Percentiles rank a stretch among this genome's conserved stretches.
These are phyloP conservation scores for Dicycla oo DNA, from an alignment of 2,888 invertebrate species.

Conservation along the genomic window DNA sequence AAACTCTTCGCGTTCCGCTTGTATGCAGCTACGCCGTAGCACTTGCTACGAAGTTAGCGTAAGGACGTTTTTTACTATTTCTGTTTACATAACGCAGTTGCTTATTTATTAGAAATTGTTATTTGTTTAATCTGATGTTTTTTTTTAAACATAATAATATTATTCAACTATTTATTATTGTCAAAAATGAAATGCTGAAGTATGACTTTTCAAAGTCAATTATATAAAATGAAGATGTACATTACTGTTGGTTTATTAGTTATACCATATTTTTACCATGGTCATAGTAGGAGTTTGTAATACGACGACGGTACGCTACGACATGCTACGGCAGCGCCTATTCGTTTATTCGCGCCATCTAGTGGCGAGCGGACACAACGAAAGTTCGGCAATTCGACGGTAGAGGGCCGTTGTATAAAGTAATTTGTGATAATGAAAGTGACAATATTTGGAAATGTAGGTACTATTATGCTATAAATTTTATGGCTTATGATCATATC, in stretches of 20 bases:
- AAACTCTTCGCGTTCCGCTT: constrained; percentile 44
- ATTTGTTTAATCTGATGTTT: neutral
- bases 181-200: no score
- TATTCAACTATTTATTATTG: neutral
- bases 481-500: neutral
- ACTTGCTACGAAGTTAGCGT: constrained; percentile 66
- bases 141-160: neutral
- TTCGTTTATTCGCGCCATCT: constrained; percentile 74
- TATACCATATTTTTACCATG: neutral
- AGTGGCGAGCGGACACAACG: constrained; percentile 76
- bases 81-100: neutral
- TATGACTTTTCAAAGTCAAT: neutral
- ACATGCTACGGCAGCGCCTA: neutral
- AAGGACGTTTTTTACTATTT: constrained; percentile 16
- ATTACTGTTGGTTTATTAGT: neutral
- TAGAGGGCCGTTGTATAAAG: constrained; percentile 76
- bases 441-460: constrained; percentile 10
- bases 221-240: neutral
- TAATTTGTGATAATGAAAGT: constrained; percentile 19
- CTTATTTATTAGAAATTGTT: neutral
- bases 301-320: neutral
- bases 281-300: neutral
- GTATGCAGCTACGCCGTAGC: constrained; percentile 69
- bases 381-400: constrained; percentile 68
- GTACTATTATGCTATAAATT: neutral